Evolutionary conservation across 1,140 invertebrate species (phyloP).

Genomic region (Coptotermes formosanus): DNA sequence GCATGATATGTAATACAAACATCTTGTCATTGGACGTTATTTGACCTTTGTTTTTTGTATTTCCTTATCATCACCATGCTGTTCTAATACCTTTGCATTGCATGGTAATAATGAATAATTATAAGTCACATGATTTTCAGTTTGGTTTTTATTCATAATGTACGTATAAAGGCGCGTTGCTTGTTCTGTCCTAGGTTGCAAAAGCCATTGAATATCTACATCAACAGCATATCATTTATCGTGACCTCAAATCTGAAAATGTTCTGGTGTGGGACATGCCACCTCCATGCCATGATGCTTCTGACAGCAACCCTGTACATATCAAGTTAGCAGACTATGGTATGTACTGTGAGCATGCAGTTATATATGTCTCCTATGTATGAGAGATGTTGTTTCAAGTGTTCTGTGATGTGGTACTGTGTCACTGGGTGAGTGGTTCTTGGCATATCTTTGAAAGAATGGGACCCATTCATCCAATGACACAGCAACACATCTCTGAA

Average conservation of each 20-base stretch:
- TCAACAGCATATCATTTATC: slow-evolving; percentile 89
- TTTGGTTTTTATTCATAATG: no score
- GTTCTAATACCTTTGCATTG: no score
- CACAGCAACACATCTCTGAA: no score
- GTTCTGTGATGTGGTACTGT: neutral
- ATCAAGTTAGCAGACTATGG: slow-evolving; percentile 96
- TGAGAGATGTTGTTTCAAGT: neutral
- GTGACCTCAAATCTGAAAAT: slow-evolving; percentile 98
- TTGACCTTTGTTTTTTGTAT: no score
- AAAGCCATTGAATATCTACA: slow-evolving; percentile 96
- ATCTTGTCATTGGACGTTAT: no score
- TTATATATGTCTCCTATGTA: neutral
- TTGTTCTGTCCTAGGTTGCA: slow-evolving; percentile 60
- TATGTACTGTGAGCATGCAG: slow-evolving; percentile 43
- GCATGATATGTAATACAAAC: no score
- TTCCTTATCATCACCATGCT: no score
- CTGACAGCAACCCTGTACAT: slow-evolving; percentile 64
- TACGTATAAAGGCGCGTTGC: no score
- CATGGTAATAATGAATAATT: no score
- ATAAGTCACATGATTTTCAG: no score
- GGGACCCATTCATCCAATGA: neutral
- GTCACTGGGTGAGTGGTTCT: neutral
- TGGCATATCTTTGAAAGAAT: neutral
- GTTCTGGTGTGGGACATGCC: slow-evolving; percentile 96
- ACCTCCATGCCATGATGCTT: slow-evolving; percentile 58